Percentiles rank a stretch among this genome's conserved stretches.
These are phyloP conservation scores for Leptestheria dahalacensis DNA, from an alignment of 1,140 invertebrate species.

Conservation along the genomic window DNA sequence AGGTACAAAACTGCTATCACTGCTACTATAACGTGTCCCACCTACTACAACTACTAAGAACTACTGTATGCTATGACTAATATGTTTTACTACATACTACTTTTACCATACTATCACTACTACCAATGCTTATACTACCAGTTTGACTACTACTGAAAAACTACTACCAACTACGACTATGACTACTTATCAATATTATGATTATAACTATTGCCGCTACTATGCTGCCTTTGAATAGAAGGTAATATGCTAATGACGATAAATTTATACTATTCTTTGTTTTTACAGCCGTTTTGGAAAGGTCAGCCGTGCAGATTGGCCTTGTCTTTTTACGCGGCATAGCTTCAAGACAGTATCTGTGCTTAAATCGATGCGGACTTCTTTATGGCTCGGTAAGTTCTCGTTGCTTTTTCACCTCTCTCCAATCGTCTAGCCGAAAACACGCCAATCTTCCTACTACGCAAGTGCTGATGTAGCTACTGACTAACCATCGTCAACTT, in stretches of 20 bases:
- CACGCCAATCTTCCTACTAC: no score
- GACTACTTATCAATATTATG: not conserved
- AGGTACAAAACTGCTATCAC: no score
- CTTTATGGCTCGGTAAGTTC: conserved; percentile 71
- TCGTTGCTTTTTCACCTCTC: no score
- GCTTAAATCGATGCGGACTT: conserved; percentile 65
- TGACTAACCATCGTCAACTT: no score
- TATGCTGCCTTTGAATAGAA: not conserved
- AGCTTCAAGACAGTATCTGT: conserved; percentile 63
- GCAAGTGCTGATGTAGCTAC: no score
- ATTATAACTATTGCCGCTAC: not conserved
- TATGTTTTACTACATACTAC: no score
- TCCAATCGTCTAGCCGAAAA: no score
- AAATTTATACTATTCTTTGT: no score
- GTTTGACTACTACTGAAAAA: not conserved
- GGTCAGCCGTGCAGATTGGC: conserved; percentile 53
- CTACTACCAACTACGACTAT: not conserved
- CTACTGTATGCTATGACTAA: no score
- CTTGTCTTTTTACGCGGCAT: conserved; percentile 67
- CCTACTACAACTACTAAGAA: no score
- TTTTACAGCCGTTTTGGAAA: conserved; percentile 64
- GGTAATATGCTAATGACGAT: no score
- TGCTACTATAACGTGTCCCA: no score
- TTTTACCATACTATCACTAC: not conserved
- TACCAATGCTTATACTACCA: not conserved